Percentiles rank a stretch among this genome's conserved stretches.
Conservation (phyloP, 2,888 invertebrate genomes). For the Leptura quadrifasciata region DNA sequence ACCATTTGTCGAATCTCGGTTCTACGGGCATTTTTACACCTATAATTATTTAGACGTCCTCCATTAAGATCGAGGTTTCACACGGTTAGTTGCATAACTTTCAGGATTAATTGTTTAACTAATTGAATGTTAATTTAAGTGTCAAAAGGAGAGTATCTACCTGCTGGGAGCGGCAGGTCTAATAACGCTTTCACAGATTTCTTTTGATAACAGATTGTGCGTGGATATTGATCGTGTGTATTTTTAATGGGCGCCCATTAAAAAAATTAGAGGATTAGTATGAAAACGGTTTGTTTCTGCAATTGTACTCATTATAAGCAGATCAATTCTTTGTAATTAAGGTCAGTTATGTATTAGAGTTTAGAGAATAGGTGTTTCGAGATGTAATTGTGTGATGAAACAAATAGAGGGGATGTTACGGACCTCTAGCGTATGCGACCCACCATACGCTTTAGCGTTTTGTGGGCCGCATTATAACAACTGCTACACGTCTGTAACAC, state of each 20-base stretch:
- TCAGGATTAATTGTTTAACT: conserved; percentile 55
- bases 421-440: too few species aligned
- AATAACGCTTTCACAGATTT: conserved; percentile 21
- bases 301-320: background rate
- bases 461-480: too few species aligned
- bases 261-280: background rate
- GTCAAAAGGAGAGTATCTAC: conserved; percentile 49
- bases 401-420: too few species aligned
- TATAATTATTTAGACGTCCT: conserved; percentile 18
- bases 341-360: background rate
- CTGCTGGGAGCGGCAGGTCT: conserved; percentile 47
- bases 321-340: background rate
- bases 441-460: too few species aligned
- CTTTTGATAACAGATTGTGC: conserved; percentile 1
- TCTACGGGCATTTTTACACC: conserved; percentile 44
- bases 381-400: too few species aligned
- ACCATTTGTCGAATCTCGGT: conserved; percentile 27
- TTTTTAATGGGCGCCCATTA: conserved; percentile 21
- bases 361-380: too few species aligned
- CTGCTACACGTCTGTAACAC: too few species aligned
- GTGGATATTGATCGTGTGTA: conserved; percentile 1
- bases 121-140: conserved; percentile 56
- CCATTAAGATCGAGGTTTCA: conserved; percentile 40
- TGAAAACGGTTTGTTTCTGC: background rate
- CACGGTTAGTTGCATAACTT: conserved; percentile 45